These are phyloP conservation scores for Boleophthalmus pectinirostris DNA, from an alignment of 2,113 vertebrate species.

Conservation along the genomic window DNA sequence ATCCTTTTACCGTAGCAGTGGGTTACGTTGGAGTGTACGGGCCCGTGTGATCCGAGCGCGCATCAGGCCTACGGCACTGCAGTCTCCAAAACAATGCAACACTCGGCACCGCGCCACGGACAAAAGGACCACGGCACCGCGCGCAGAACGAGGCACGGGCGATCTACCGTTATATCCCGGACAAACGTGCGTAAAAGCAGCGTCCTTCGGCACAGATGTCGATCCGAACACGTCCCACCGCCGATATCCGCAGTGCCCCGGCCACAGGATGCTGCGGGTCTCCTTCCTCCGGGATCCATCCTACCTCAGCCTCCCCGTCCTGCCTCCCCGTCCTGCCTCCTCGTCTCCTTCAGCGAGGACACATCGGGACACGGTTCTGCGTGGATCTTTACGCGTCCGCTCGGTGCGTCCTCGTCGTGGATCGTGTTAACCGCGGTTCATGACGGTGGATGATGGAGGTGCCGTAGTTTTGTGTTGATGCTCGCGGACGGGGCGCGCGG, in stretches of 20 bases:
- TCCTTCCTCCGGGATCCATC: slow-evolving; percentile 50
- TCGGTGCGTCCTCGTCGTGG: not conserved
- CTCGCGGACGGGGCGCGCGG: slow-evolving; percentile 53
- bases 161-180: not conserved
- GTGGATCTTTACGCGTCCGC: not conserved
- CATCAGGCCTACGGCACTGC: not conserved
- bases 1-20: no score
- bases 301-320: not conserved
- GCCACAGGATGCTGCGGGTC: slow-evolving; percentile 18
- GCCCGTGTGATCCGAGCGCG: not conserved
- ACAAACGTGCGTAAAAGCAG: not conserved
- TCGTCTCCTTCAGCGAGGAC: slow-evolving; percentile 10
- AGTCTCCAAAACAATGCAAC: slow-evolving; percentile 2
- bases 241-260: slow-evolving; percentile 34
- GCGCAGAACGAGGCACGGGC: not conserved
- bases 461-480: slow-evolving; percentile 39
- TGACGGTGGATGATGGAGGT: slow-evolving; percentile 6
- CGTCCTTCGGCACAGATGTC: not conserved
- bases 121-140: not conserved
- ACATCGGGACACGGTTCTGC: not conserved
- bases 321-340: slow-evolving; percentile 12
- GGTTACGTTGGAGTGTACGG: not conserved
- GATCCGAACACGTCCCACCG: not conserved
- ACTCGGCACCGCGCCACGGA: not conserved
- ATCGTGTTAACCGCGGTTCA: slow-evolving; percentile 3